These are phyloP conservation scores for Amblyraja radiata DNA, from an alignment of 2,797 vertebrate genomes.

Conservation along the genomic window DNA sequence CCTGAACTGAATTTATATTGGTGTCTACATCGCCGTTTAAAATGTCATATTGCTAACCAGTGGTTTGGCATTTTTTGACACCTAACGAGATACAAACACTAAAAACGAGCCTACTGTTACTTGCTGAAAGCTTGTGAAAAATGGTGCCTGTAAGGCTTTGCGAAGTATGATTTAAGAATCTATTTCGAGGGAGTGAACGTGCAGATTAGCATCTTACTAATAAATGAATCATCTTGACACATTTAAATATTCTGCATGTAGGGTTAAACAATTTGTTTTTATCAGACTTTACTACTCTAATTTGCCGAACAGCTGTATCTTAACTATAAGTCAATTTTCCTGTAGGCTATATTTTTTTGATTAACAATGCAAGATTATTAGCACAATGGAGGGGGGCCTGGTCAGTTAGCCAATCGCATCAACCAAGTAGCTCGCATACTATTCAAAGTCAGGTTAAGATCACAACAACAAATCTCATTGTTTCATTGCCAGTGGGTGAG, in stretches of 20 bases:
- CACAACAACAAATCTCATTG: too few species aligned
- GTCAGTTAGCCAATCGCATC: neutral
- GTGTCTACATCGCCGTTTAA: neutral
- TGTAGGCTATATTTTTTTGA: neutral
- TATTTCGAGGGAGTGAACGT: neutral
- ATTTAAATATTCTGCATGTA: neutral
- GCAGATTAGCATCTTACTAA: neutral
- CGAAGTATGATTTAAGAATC: neutral
- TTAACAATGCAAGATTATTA: neutral
- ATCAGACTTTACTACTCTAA: neutral
- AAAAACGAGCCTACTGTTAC: neutral
- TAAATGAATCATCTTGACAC: neutral
- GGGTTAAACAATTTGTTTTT: neutral
- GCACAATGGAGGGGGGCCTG: neutral
- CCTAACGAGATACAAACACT: neutral
- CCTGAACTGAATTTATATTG: neutral
- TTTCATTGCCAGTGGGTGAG: too few species aligned
- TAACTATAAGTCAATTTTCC: neutral
- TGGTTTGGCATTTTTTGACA: neutral
- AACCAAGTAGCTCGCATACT: neutral
- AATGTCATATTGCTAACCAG: neutral
- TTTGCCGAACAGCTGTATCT: neutral
- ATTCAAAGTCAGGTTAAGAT: neutral
- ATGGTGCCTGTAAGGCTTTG: neutral
- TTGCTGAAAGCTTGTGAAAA: neutral